These are phyloP conservation scores for Helobdella robusta DNA, from an alignment of 2,888 invertebrate genomes.

Conservation along the genomic window DNA sequence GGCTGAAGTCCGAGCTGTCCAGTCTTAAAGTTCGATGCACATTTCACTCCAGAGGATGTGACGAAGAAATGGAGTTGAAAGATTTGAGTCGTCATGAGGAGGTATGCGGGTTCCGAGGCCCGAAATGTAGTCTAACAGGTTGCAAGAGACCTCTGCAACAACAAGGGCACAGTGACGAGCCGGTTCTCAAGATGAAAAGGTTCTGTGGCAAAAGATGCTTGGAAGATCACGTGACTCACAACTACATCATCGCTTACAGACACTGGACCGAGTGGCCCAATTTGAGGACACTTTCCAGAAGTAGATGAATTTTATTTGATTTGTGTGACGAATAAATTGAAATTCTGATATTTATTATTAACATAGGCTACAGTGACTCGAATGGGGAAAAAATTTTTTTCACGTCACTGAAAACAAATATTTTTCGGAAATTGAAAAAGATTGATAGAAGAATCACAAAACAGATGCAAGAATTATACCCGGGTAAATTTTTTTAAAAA, in stretches of 20 bases:
- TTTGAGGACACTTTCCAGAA: not conserved
- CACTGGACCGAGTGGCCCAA: constrained; percentile 11
- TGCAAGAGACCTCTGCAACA: constrained; percentile 21
- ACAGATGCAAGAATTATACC: too few species aligned
- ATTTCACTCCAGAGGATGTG: constrained; percentile 17
- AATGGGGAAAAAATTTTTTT: constrained; percentile 16
- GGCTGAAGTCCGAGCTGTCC: constrained; percentile 8
- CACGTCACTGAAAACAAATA: not conserved
- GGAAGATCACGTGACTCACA: constrained; percentile 23
- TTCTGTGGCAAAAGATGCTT: constrained; percentile 25
- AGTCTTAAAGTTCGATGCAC: constrained; percentile 15
- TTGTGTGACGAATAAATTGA: too few species aligned
- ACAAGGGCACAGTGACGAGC: not conserved
- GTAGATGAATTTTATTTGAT: too few species aligned
- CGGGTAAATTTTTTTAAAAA: too few species aligned
- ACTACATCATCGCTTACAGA: constrained; percentile 3
- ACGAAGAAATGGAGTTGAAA: constrained; percentile 19
- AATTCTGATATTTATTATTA: too few species aligned
- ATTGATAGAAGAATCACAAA: constrained; percentile 20
- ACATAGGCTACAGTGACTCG: constrained; percentile 10
- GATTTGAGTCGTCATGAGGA: constrained; percentile 10
- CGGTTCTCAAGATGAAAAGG: constrained; percentile 4
- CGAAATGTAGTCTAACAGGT: constrained; percentile 4
- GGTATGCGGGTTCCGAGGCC: constrained; percentile 13
- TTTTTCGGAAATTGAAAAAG: constrained; percentile 16